Percentiles rank a stretch among this genome's conserved stretches.
These are phyloP conservation scores for Leptopilina syphax DNA, from an alignment of 2,888 invertebrate genomes.

Conservation along the genomic window DNA sequence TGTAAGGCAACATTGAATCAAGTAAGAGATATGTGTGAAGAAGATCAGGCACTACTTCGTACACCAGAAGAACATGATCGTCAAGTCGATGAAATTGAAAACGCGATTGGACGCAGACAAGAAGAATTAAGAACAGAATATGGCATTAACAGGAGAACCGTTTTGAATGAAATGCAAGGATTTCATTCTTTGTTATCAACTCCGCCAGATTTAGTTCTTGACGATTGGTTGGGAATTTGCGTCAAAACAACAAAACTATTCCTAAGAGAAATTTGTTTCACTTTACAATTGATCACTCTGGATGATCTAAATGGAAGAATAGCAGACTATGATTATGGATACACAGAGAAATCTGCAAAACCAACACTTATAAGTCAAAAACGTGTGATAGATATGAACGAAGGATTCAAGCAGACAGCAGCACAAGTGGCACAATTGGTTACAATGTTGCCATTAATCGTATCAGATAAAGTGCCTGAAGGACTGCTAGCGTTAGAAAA, in stretches of 20 bases:
- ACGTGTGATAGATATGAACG: background rate
- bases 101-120: background rate
- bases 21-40: background rate
- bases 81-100: background rate
- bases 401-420: background rate
- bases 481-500: background rate
- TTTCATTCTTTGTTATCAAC: background rate
- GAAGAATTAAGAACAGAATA: background rate
- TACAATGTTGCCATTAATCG: background rate
- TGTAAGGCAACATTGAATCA: background rate
- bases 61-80: background rate
- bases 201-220: background rate
- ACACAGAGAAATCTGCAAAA: background rate
- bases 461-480: background rate
- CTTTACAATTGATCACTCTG: no score
- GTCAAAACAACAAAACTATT: no score
- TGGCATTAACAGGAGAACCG: background rate
- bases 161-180: background rate
- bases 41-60: background rate
- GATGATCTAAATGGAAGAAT: no score
- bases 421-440: background rate
- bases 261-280: no score
- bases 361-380: background rate
- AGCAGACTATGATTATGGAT: background rate
- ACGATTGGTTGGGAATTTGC: background rate